A percentile compares a stretch with the other conserved stretches of the same genome.
phyloP scores from a whole-genome alignment of 2,888 invertebrate genomes.

The Drosophila algonquin region DNA sequence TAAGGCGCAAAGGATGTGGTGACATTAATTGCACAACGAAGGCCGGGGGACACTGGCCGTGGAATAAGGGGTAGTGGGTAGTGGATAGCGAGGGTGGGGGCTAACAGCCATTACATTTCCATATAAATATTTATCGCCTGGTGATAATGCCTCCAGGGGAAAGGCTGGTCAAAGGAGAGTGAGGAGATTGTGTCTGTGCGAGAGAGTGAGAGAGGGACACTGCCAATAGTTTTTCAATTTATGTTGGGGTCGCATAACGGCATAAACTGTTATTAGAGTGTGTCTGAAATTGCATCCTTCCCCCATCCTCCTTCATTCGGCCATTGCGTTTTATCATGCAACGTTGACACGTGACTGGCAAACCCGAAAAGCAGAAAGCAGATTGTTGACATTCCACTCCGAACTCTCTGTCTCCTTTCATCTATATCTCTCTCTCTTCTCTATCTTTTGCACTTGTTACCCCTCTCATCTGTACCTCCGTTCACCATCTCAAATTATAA shows the following conservation, averaged over 20 bases:
- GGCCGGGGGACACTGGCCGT: conserved; percentile 16
- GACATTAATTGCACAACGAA: conserved; percentile 76
- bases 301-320: accelerated
- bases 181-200: neutral
- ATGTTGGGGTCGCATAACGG: conserved; percentile 32
- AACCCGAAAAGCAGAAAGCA: neutral
- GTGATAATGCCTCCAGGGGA: conserved; percentile 65
- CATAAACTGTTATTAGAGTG: neutral
- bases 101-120: conserved; percentile 76
- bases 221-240: conserved; percentile 79
- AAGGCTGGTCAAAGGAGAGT: neutral
- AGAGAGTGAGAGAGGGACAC: conserved; percentile 1
- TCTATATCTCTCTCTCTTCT: neutral
- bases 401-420: neutral
- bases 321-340: neutral
- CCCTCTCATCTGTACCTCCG: conserved; percentile 15
- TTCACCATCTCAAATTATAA: conserved; percentile 67
- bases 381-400: neutral
- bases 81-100: neutral
- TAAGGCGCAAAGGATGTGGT: conserved; percentile 80
- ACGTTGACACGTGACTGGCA: neutral
- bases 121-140: conserved; percentile 79
- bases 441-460: neutral
- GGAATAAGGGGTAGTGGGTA: neutral
- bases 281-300: neutral